phyloP scores from a whole-genome alignment of 2,888 invertebrate species.

The Metacarcinus magister region DNA sequence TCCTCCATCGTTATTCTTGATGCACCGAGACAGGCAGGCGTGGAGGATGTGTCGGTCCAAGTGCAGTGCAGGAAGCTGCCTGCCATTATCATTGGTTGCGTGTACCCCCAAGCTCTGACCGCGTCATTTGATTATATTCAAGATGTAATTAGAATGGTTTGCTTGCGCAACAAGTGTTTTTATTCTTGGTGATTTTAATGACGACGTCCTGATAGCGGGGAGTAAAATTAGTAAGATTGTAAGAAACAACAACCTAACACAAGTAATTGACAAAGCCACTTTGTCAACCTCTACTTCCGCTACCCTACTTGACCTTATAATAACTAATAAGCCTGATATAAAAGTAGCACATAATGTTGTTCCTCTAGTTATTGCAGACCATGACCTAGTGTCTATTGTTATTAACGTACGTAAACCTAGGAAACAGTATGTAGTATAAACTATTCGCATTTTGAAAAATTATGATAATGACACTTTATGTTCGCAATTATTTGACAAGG shows the following conservation, averaged over 20 bases:
- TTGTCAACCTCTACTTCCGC: background rate
- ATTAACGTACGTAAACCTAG: background rate
- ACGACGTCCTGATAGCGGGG: background rate
- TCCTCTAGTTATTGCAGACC: slow-evolving; percentile 35
- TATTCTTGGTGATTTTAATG: background rate
- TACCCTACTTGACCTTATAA: background rate
- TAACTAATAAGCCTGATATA: slow-evolving; percentile 12
- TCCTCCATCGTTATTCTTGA: background rate
- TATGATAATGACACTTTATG: background rate
- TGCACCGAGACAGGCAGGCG: background rate
- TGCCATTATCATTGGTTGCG: slow-evolving; percentile 16
- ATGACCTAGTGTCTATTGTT: slow-evolving; percentile 27
- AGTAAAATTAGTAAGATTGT: slow-evolving; percentile 9
- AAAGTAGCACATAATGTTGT: background rate
- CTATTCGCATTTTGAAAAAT: background rate
- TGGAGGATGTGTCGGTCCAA: background rate
- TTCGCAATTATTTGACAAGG: background rate
- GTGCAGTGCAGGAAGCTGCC: slow-evolving; percentile 50
- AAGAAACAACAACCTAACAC: background rate
- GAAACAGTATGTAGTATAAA: background rate
- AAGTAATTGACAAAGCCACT: background rate
- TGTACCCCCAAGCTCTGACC: background rate
- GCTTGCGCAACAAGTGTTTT: background rate
- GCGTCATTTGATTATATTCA: background rate
- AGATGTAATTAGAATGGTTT: background rate